phyloP scores from a whole-genome alignment of 1,140 invertebrate genomes.

The Tetraneura akinire region DNA sequence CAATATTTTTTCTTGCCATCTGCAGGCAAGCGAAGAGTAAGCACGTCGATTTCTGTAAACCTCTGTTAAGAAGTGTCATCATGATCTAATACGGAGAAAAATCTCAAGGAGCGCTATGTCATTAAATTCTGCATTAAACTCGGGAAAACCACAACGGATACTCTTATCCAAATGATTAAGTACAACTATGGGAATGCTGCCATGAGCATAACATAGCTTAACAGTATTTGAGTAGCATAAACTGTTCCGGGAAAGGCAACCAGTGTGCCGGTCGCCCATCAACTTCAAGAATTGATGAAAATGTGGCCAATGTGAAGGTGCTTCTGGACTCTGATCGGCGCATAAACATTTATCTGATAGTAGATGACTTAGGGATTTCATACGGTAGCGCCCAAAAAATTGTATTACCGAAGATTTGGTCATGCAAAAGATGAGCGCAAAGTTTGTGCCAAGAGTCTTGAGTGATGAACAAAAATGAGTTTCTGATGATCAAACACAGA shows the following conservation, averaged over 20 bases:
- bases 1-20: too few species aligned
- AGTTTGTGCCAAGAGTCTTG: conserved; percentile 23
- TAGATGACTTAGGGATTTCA: not conserved
- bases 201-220: not conserved
- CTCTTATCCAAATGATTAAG: too few species aligned
- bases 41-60: too few species aligned
- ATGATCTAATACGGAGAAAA: too few species aligned
- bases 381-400: not conserved
- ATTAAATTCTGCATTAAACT: too few species aligned
- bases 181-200: not conserved
- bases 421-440: conserved; percentile 28
- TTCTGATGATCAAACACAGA: too few species aligned
- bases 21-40: too few species aligned
- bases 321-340: conserved; percentile 5
- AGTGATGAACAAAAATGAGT: conserved; percentile 19
- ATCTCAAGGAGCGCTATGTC: too few species aligned
- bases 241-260: conserved; percentile 32
- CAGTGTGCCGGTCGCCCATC: conserved; percentile 36
- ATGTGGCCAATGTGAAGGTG: not conserved
- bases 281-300: not conserved
- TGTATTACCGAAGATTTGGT: not conserved
- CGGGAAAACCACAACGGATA: too few species aligned
- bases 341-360: not conserved
- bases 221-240: conserved; percentile 45
- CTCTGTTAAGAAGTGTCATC: too few species aligned